Evolutionary conservation across 2,797 vertebrate species (phyloP).

Genomic region (Acropternis orthonyx): DNA sequence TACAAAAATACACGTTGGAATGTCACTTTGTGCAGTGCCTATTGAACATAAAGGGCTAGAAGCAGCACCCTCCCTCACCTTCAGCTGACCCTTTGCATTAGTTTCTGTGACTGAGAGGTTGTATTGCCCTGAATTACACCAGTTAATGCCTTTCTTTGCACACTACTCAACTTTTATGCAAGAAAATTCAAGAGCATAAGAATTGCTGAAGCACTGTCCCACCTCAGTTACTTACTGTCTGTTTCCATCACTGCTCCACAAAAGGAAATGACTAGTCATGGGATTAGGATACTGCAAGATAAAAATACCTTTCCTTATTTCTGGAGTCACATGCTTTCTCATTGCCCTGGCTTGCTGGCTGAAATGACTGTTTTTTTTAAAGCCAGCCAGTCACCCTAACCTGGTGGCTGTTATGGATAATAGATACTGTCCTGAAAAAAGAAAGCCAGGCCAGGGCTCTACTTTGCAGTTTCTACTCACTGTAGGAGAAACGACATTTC

Average conservation of each 20-base stretch:
- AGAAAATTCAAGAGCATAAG: neutral
- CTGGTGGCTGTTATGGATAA: neutral
- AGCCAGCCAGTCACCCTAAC: neutral
- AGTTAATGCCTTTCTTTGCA: neutral
- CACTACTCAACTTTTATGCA: neutral
- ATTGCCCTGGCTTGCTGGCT: neutral
- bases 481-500: neutral
- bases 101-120: neutral
- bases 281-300: neutral
- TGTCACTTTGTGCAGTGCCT: neutral
- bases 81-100: neutral
- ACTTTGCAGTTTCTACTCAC: neutral
- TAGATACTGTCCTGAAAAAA: neutral
- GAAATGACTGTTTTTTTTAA: neutral
- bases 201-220: neutral
- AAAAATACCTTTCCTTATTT: slow-evolving; percentile 9
- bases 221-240: neutral
- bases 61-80: neutral
- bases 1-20: slow-evolving; percentile 34
- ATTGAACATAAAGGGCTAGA: neutral
- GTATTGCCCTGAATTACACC: neutral
- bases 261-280: neutral
- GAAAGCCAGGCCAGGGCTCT: neutral
- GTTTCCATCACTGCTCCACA: neutral
- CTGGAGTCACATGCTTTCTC: neutral